A percentile compares a stretch with the other conserved stretches of the same genome.
Evolutionary conservation across 2,888 invertebrate genomes (phyloP).

Genomic region (Mimumesa dahlbomi): DNA sequence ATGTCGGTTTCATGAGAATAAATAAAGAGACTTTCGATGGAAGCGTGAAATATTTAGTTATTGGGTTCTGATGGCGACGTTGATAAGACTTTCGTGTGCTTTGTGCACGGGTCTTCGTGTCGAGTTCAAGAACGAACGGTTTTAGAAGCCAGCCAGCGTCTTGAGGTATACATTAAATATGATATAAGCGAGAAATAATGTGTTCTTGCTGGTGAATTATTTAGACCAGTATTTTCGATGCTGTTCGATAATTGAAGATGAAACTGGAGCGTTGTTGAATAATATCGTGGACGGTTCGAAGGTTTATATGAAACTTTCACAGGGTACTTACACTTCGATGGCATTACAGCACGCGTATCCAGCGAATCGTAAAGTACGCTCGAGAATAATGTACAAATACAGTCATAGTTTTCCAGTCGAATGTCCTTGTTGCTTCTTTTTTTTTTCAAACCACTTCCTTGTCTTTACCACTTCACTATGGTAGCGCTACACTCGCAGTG

Average conservation of each 20-base stretch:
- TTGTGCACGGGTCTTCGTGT: neutral
- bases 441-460: neutral
- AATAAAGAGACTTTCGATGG: neutral
- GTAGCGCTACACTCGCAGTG: slow-evolving; percentile 14
- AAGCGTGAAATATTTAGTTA: neutral
- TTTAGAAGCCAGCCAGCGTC: too few relatives aligned
- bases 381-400: slow-evolving; percentile 39
- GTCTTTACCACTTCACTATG: slow-evolving; percentile 2
- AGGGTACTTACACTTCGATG: slow-evolving; percentile 7
- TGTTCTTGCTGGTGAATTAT: neutral
- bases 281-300: slow-evolving; percentile 2
- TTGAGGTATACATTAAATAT: too few relatives aligned
- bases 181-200: neutral
- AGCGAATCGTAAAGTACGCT: slow-evolving; percentile 31
- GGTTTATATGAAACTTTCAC: slow-evolving; percentile 10
- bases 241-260: slow-evolving; percentile 15
- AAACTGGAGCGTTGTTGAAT: slow-evolving; percentile 5
- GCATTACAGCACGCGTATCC: neutral
- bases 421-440: slow-evolving; percentile 33
- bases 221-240: neutral
- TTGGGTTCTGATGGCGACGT: neutral
- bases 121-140: neutral
- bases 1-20: too few relatives aligned
- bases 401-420: slow-evolving; percentile 43
- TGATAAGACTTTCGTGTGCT: neutral